Percentiles rank a stretch among this genome's conserved stretches.
phyloP scores from a whole-genome alignment of 2,888 invertebrate species.

The Athrips mouffetella region DNA sequence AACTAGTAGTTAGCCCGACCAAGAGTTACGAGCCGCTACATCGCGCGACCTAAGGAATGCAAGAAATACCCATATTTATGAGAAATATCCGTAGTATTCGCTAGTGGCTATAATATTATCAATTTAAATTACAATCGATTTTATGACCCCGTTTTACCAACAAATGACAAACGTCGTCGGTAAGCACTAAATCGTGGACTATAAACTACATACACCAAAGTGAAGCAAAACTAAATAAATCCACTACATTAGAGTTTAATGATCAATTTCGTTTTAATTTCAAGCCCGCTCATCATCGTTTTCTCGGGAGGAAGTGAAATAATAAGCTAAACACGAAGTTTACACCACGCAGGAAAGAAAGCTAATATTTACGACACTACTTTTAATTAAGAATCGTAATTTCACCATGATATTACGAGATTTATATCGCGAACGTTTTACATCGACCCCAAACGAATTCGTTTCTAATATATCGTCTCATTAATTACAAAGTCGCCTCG shows the following conservation, averaged over 20 bases:
- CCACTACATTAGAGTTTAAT: neutral
- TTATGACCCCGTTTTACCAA: neutral
- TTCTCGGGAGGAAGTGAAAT: constrained; percentile 4
- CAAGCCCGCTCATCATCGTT: neutral
- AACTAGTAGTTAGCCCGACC: constrained; percentile 39
- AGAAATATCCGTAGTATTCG: neutral
- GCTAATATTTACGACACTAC: constrained; percentile 13
- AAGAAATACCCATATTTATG: constrained; percentile 9
- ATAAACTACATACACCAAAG: neutral
- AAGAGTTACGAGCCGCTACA: constrained; percentile 37
- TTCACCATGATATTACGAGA: constrained; percentile 32
- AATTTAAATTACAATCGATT: neutral
- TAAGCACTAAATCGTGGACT: neutral
- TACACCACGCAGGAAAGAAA: constrained; percentile 10
- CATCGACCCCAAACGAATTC: constrained; percentile 56
- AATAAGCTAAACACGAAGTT: constrained; percentile 7
- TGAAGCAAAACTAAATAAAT: neutral
- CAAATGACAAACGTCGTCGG: neutral
- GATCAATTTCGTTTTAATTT: neutral
- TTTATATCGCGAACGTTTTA: constrained; percentile 42
- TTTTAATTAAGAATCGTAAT: constrained; percentile 18
- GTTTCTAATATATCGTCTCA: constrained; percentile 57
- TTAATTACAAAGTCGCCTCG: constrained; percentile 54
- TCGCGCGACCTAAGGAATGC: constrained; percentile 18
- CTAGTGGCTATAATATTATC: neutral